Conservation (phyloP, 1,140 invertebrate genomes). For the Phthorimaea operculella region DNA sequence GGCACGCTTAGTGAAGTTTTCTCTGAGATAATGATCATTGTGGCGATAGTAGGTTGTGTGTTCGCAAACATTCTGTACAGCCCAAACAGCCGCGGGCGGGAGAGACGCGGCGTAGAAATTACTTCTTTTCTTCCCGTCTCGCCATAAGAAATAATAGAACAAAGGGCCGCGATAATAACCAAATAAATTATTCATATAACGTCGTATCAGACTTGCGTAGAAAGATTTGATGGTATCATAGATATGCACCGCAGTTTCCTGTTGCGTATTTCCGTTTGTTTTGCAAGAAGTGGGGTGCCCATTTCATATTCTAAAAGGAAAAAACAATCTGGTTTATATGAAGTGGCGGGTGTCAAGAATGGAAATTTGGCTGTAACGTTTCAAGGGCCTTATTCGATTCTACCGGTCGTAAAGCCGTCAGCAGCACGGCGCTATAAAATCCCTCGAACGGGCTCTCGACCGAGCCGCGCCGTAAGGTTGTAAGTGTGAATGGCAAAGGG, state of each 20-base stretch:
- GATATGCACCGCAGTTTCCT: conserved; percentile 13
- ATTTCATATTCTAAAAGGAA: conserved; percentile 18
- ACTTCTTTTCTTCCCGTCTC: conserved; percentile 13
- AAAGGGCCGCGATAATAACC: conserved; percentile 36
- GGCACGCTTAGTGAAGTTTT: conserved; percentile 9
- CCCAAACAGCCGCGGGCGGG: conserved; percentile 11
- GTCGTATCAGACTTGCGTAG: conserved; percentile 27
- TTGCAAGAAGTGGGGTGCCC: conserved; percentile 7
- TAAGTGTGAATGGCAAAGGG: conserved; percentile 22
- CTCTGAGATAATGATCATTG: conserved; percentile 24
- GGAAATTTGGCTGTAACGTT: conserved; percentile 23
- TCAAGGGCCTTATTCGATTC: conserved; percentile 26
- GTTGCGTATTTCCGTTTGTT: background rate
- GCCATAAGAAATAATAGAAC: conserved; percentile 26
- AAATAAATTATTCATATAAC: conserved; percentile 48
- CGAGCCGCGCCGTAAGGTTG: conserved; percentile 21
- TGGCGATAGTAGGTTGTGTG: conserved; percentile 22
- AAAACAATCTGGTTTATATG: conserved; percentile 8
- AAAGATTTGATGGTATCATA: conserved; percentile 35
- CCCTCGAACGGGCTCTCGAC: conserved; percentile 28
- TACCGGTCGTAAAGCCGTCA: conserved; percentile 44
- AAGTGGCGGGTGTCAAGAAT: conserved; percentile 17
- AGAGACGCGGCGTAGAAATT: conserved; percentile 10
- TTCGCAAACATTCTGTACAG: conserved; percentile 21
- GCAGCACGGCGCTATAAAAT: conserved; percentile 43